Conservation (phyloP, 2,113 vertebrate genomes). For the Sapajus apella region DNA sequence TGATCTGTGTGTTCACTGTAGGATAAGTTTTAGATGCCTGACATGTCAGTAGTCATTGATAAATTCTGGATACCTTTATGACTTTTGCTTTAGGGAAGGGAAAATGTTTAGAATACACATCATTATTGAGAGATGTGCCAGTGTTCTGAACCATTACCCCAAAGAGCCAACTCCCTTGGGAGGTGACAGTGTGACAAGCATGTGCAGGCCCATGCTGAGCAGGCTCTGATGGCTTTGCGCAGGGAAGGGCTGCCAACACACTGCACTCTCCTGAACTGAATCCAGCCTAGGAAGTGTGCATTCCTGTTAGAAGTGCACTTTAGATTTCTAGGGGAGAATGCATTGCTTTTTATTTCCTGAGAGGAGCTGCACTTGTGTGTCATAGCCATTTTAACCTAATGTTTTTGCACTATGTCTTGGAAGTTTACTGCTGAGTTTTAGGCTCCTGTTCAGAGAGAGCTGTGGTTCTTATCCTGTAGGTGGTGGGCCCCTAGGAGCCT, state of each 20-base stretch:
- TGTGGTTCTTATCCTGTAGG: neutral
- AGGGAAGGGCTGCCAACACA: neutral
- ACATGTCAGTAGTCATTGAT: neutral
- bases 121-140: neutral
- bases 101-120: neutral
- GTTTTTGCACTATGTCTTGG: neutral
- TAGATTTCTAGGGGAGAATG: neutral
- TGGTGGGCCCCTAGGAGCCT: neutral
- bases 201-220: neutral
- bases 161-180: neutral
- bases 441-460: neutral
- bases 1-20: neutral
- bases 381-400: neutral
- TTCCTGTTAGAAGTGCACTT: neutral
- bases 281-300: neutral
- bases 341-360: neutral
- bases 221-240: neutral
- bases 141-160: neutral
- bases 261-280: fast-evolving
- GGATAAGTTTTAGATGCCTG: neutral
- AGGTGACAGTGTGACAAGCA: neutral
- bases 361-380: neutral
- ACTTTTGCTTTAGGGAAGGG: neutral
- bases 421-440: neutral
- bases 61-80: neutral